A percentile compares a stretch with the other conserved stretches of the same genome.
Evolutionary conservation across 2,113 vertebrate species (phyloP).

Genomic region (Dolichallabes microphthalmus): DNA sequence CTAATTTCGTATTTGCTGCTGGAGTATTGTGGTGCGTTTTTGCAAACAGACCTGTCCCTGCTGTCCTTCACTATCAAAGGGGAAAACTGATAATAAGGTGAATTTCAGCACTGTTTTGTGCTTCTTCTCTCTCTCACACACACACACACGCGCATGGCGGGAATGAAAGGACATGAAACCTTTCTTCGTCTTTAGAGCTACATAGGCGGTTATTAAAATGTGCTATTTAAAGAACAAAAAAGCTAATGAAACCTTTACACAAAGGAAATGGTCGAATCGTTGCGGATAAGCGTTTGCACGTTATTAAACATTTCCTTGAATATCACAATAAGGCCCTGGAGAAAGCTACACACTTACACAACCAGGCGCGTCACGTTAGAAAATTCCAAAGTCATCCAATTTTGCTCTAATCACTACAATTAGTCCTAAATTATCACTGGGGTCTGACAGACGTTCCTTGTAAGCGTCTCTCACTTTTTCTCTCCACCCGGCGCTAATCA

Average conservation of each 20-base stretch:
- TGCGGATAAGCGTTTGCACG: not conserved
- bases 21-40: not conserved
- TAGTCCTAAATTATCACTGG: slow-evolving; percentile 93
- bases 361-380: slow-evolving; percentile 71
- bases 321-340: slow-evolving; percentile 31
- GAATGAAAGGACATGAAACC: not conserved
- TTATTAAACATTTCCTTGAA: slow-evolving; percentile 40
- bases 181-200: not conserved
- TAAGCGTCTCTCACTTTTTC: slow-evolving; percentile 91
- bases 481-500: slow-evolving; percentile 94
- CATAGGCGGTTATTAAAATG: not conserved
- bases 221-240: not conserved
- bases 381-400: slow-evolving; percentile 95
- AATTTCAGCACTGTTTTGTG: slow-evolving; percentile 77
- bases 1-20: not conserved
- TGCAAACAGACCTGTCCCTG: slow-evolving; percentile 78
- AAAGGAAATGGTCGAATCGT: not conserved
- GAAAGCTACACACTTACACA: not conserved
- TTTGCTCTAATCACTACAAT: slow-evolving; percentile 94
- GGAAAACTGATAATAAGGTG: slow-evolving; percentile 82
- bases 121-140: slow-evolving; percentile 64
- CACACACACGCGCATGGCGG: not conserved
- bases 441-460: slow-evolving; percentile 98
- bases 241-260: not conserved
- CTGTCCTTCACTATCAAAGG: slow-evolving; percentile 73